Conservation (phyloP, 2,888 invertebrate genomes). For the Apamea epomidion region DNA sequence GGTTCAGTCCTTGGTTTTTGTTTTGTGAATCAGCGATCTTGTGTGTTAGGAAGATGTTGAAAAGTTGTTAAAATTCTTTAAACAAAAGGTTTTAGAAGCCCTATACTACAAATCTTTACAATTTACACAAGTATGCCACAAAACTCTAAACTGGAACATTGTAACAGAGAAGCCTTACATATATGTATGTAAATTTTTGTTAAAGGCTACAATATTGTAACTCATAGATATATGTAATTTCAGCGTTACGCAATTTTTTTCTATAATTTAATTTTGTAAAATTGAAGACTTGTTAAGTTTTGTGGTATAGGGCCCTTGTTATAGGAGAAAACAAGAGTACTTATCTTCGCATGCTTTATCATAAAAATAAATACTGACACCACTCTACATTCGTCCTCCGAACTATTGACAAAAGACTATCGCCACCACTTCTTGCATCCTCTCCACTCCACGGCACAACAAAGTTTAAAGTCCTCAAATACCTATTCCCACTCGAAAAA, state of each 20-base stretch:
- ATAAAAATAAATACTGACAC: not conserved
- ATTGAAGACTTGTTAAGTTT: not conserved
- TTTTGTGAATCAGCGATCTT: too few relatives aligned
- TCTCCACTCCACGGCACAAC: not conserved
- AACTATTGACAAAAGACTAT: conserved; percentile 11
- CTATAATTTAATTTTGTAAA: too few relatives aligned
- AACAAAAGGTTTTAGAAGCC: not conserved
- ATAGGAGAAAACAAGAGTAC: not conserved
- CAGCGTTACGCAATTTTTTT: too few relatives aligned
- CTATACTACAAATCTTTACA: too few relatives aligned
- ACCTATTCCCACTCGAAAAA: conserved; percentile 20
- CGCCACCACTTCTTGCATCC: not conserved
- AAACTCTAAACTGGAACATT: not conserved
- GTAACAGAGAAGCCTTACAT: not conserved
- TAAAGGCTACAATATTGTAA: not conserved
- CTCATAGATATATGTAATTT: too few relatives aligned
- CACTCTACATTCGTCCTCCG: not conserved
- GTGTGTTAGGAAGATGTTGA: not conserved
- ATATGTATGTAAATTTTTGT: not conserved
- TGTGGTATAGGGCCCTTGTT: not conserved
- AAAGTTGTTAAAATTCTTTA: not conserved
- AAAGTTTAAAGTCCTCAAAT: conserved; percentile 10
- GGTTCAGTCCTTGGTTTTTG: not conserved
- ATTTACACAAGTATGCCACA: too few relatives aligned
- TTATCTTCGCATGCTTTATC: not conserved